Evolutionary conservation across 2,888 invertebrate species (phyloP).

Genomic region (Pristionchus fissidentatus): DNA sequence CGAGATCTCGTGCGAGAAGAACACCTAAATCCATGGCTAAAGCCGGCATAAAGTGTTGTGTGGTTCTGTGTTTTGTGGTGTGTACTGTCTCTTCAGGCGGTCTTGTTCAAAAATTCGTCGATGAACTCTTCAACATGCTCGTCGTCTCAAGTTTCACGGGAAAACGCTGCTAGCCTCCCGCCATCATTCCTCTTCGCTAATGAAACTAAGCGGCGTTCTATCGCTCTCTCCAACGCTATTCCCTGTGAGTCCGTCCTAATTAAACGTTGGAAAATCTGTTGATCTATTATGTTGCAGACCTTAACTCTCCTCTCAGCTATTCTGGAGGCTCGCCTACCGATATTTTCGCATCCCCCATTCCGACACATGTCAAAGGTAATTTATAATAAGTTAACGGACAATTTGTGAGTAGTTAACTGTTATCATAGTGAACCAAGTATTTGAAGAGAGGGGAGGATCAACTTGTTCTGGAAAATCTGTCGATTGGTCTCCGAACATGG

Average conservation of each 20-base stretch:
- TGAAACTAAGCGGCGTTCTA: conserved; percentile 43
- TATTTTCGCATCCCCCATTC: conserved; percentile 61
- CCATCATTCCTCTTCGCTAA: conserved; percentile 41
- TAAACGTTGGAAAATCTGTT: not conserved
- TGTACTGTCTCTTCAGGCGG: not conserved
- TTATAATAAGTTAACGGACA: no score
- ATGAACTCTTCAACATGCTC: conserved; percentile 33
- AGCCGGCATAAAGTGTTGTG: no score
- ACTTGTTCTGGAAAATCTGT: conserved; percentile 55
- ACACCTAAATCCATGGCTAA: no score
- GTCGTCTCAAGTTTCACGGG: not conserved
- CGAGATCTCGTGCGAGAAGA: no score
- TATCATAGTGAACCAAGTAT: no score
- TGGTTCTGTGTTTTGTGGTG: no score
- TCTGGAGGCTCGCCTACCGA: conserved; percentile 55
- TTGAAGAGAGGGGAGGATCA: conserved; percentile 49
- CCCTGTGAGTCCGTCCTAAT: conserved; percentile 21
- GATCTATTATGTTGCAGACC: conserved; percentile 14
- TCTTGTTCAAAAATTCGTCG: conserved; percentile 46
- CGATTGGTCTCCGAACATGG: conserved; percentile 56
- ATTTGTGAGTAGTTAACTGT: no score
- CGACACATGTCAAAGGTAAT: conserved; percentile 58
- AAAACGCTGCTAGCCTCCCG: not conserved
- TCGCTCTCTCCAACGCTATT: conserved; percentile 44
- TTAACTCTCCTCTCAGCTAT: conserved; percentile 31